These are phyloP conservation scores for Tenthredo scrophulariae DNA, from an alignment of 2,888 invertebrate genomes.

Conservation along the genomic window DNA sequence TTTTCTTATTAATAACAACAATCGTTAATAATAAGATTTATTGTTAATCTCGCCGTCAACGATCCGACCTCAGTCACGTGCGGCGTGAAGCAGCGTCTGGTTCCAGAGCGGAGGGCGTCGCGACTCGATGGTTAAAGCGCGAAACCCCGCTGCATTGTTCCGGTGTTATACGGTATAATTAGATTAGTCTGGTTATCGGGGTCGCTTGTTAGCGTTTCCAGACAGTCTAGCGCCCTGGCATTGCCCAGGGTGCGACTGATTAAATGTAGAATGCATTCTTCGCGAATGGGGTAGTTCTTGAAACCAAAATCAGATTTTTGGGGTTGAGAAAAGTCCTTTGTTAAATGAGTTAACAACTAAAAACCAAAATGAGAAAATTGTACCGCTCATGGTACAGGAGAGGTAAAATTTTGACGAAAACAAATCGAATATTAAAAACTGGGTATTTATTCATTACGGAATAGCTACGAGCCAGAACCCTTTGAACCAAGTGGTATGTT, in stretches of 20 bases:
- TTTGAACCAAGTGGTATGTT: background rate
- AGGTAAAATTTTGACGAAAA: background rate
- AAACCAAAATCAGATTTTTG: background rate
- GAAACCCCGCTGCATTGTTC: slow-evolving; percentile 49
- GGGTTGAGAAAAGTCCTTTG: background rate
- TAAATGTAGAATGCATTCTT: background rate
- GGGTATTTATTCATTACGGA: background rate
- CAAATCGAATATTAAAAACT: background rate
- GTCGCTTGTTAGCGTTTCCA: slow-evolving; percentile 50
- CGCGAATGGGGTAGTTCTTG: background rate
- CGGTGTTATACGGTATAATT: slow-evolving; percentile 50
- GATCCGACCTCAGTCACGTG: slow-evolving; percentile 22
- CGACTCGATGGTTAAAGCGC: slow-evolving; percentile 46
- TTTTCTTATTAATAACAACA: background rate
- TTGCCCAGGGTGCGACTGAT: slow-evolving; percentile 13
- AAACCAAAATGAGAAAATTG: background rate
- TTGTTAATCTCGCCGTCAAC: background rate
- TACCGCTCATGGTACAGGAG: background rate
- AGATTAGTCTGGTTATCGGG: slow-evolving; percentile 51
- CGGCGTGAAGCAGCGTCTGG: slow-evolving; percentile 39
- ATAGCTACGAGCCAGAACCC: background rate
- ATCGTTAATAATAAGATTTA: background rate
- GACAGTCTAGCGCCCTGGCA: slow-evolving; percentile 42
- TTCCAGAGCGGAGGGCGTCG: slow-evolving; percentile 12
- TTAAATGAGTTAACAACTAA: background rate